A percentile compares a stretch with the other conserved stretches of the same genome.
These are phyloP conservation scores for Apamea sordens DNA, from an alignment of 2,888 invertebrate species.

Conservation along the genomic window DNA sequence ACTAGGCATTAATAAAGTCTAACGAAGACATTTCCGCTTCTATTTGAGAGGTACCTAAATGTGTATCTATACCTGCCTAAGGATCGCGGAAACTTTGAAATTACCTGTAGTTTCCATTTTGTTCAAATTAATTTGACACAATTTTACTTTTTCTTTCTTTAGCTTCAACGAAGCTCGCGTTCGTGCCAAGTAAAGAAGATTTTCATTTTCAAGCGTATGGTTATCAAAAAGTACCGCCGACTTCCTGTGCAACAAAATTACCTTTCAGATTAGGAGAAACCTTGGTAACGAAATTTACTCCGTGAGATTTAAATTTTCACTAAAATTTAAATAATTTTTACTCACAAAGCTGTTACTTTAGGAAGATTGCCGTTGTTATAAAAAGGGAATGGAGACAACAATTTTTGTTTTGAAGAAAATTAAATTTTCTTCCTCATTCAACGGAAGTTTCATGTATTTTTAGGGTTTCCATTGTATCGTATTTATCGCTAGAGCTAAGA, in stretches of 20 bases:
- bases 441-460: not conserved
- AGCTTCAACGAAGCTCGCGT: not conserved
- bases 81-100: not conserved
- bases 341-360: constrained; percentile 11
- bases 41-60: not conserved
- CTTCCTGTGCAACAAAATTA: not conserved
- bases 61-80: too few species aligned
- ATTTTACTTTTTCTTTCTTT: not conserved
- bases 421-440: constrained; percentile 8
- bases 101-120: not conserved
- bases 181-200: not conserved
- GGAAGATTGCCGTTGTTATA: constrained; percentile 29
- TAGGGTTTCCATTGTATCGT: not conserved
- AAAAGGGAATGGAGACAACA: constrained; percentile 12
- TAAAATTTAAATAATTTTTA: constrained; percentile 9
- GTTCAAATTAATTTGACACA: not conserved
- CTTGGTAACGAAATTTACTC: constrained; percentile 1
- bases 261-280: constrained; percentile 1
- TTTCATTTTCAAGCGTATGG: not conserved
- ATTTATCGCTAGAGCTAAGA: not conserved
- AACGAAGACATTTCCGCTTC: not conserved
- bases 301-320: constrained; percentile 1
- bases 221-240: not conserved
- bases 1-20: not conserved
- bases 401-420: not conserved